Evolutionary conservation across 1,140 invertebrate species (phyloP).

Genomic region (Drepana arcuata): DNA sequence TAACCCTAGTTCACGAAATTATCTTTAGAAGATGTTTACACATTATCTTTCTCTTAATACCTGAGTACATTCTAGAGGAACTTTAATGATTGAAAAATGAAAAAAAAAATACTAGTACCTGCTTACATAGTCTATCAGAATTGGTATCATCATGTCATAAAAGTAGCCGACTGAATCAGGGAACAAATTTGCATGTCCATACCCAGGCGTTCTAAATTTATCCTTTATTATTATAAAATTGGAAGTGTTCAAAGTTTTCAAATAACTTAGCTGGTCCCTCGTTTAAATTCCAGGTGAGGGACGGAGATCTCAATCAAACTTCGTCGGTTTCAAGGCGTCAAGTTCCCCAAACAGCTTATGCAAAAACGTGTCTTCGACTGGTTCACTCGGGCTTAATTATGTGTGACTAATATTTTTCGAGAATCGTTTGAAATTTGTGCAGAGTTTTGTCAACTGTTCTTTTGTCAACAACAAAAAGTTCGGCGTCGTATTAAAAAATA

Average conservation of each 20-base stretch:
- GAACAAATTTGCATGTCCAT: not conserved
- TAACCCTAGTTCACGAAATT: no score
- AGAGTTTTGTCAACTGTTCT: no score
- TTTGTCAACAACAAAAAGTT: no score
- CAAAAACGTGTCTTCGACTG: no score
- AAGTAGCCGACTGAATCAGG: not conserved
- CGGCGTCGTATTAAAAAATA: no score
- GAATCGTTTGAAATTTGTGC: no score
- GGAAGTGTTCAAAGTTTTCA: slow-evolving; percentile 25
- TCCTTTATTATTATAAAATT: slow-evolving; percentile 32
- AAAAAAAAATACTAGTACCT: not conserved
- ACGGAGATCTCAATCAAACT: slow-evolving; percentile 44
- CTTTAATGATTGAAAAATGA: not conserved
- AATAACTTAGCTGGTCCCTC: slow-evolving; percentile 22
- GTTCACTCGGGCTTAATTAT: no score
- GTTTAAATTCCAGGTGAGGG: slow-evolving; percentile 39
- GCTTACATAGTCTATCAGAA: not conserved
- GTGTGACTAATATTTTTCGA: no score
- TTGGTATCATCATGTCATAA: not conserved
- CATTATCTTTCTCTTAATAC: no score
- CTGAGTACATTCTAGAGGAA: not conserved
- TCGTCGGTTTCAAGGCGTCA: slow-evolving; percentile 21
- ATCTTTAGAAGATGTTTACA: no score
- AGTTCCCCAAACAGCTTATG: slow-evolving; percentile 27
- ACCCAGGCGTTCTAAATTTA: slow-evolving; percentile 15